Percentiles rank a stretch among this genome's conserved stretches.
Evolutionary conservation across 2,888 invertebrate genomes (phyloP).

Genomic region (Cyrtodaria siliqua): DNA sequence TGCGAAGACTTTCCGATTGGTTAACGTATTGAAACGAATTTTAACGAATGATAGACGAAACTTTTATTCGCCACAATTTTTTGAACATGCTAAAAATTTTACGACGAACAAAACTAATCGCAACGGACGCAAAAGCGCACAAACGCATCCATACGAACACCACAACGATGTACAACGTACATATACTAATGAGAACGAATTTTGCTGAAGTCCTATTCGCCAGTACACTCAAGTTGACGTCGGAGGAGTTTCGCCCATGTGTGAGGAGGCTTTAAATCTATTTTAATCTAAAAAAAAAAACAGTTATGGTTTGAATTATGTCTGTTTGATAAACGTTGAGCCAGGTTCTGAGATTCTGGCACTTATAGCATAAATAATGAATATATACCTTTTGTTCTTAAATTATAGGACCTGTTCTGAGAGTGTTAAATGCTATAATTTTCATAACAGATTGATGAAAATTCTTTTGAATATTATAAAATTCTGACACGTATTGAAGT

Average conservation of each 20-base stretch:
- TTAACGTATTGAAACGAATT: constrained; percentile 42
- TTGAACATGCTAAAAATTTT: constrained; percentile 38
- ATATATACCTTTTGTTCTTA: no score
- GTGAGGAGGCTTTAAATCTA: constrained; percentile 24
- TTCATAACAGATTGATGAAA: no score
- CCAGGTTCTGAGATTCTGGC: no score
- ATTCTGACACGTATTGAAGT: no score
- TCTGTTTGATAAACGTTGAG: no score
- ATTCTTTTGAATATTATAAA: no score
- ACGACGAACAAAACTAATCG: constrained; percentile 42
- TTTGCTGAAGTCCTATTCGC: constrained; percentile 17
- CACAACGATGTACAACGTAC: constrained; percentile 33
- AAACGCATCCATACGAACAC: constrained; percentile 39
- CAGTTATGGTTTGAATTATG: no score
- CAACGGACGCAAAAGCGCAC: constrained; percentile 40
- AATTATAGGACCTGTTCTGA: no score
- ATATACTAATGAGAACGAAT: constrained; percentile 34
- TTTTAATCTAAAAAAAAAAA: no score
- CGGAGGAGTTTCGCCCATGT: constrained; percentile 25
- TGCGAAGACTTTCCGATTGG: constrained; percentile 43
- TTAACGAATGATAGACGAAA: constrained; percentile 33
- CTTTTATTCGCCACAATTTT: constrained; percentile 32
- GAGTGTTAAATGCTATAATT: no score
- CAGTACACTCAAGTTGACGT: constrained; percentile 19
- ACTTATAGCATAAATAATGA: no score